Percentiles rank a stretch among this genome's conserved stretches.
Evolutionary conservation across 2,888 invertebrate species (phyloP).

Genomic region (Drosophila buzzatii): DNA sequence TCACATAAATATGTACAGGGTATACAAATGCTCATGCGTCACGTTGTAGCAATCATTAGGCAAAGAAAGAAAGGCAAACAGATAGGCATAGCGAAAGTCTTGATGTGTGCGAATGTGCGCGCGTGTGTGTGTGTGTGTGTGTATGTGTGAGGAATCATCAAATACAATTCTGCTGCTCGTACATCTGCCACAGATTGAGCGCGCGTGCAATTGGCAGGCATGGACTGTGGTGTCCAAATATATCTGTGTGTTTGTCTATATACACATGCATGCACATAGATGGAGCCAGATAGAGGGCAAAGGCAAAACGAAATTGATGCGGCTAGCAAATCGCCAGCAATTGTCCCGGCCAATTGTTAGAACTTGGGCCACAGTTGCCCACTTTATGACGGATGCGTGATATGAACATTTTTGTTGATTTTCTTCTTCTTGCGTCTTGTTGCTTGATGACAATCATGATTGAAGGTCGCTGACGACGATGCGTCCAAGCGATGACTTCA

Average conservation of each 20-base stretch:
- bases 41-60: constrained; percentile 78
- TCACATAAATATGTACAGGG: constrained; percentile 20
- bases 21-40: constrained; percentile 54
- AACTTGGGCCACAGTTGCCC: constrained; percentile 8
- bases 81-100: constrained; percentile 37
- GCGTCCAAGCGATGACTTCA: constrained; percentile 40
- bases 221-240: constrained; percentile 17
- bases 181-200: constrained; percentile 59
- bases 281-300: constrained; percentile 10
- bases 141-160: constrained; percentile 56
- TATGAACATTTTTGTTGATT: constrained; percentile 49
- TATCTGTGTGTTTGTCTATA: constrained; percentile 12
- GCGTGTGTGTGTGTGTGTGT: constrained; percentile 27
- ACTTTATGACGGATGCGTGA: constrained; percentile 49
- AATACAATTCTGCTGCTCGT: constrained; percentile 41
- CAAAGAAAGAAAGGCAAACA: constrained; percentile 29
- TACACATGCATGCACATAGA: neutral
- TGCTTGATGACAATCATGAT: constrained; percentile 49
- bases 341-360: constrained; percentile 66
- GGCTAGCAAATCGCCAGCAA: constrained; percentile 62
- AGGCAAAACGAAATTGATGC: constrained; percentile 51
- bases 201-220: constrained; percentile 54
- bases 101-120: constrained; percentile 13
- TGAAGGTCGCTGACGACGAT: constrained; percentile 43
- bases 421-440: constrained; percentile 13